Percentiles rank a stretch among this genome's conserved stretches.
phyloP scores from a whole-genome alignment of 37 sponge, comb jelly and placozoan species.

The Cladorhizidae sp. region DNA sequence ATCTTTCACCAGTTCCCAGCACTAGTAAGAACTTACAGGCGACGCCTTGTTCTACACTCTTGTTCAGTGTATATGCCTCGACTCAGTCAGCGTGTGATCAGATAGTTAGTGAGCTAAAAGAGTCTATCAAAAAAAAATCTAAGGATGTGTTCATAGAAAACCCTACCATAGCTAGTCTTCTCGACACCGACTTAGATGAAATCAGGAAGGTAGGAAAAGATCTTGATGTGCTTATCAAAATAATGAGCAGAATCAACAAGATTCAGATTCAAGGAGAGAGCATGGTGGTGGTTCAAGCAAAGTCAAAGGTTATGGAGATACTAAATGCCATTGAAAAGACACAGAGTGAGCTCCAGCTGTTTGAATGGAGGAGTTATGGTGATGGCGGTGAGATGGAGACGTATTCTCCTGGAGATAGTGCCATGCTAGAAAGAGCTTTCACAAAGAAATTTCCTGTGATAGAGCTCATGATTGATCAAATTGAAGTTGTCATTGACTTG shows the following conservation, averaged over 20 bases:
- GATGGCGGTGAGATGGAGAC: conserved; percentile 22
- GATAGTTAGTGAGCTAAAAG: not conserved
- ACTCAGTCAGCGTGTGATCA: not conserved
- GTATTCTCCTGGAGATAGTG: not conserved
- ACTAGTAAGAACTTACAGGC: not conserved
- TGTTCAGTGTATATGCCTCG: conserved; percentile 14
- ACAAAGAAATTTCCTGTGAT: conserved; percentile 5
- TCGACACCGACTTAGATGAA: conserved; percentile 7
- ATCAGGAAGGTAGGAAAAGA: not conserved
- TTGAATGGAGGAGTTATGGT: conserved; percentile 18
- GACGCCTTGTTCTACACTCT: not conserved
- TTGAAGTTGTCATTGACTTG: conserved; percentile 5
- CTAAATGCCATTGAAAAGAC: not conserved
- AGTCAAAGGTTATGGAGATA: not conserved
- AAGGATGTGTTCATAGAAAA: conserved; percentile 8
- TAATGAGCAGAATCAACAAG: not conserved
- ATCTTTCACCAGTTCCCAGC: not conserved
- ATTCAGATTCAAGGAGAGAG: conserved; percentile 32
- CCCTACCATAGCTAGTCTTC: not conserved
- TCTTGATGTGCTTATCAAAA: conserved; percentile 7
- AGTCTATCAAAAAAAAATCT: conserved; percentile 8
- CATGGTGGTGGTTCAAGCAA: conserved; percentile 1
- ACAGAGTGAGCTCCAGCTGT: not conserved
- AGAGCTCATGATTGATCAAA: conserved; percentile 14
- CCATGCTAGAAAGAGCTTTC: conserved; percentile 34